Evolutionary conservation across 2,797 vertebrate genomes (phyloP).

Genomic region (Melanitta fusca): DNA sequence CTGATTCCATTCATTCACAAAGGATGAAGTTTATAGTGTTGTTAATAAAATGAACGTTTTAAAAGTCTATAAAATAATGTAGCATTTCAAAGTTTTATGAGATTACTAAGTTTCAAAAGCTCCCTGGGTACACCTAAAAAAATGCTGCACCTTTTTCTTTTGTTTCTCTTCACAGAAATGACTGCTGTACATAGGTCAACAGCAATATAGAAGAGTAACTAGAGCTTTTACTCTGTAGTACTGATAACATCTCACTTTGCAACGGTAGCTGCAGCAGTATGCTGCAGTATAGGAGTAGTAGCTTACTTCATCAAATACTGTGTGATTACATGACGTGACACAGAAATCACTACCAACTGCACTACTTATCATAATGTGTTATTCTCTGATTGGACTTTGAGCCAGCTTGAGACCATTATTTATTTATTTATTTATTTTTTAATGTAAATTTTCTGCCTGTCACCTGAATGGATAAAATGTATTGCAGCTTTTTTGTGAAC

Average conservation of each 20-base stretch:
- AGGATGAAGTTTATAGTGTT: constrained; percentile 39
- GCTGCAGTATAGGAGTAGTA: neutral
- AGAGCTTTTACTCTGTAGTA: constrained; percentile 6
- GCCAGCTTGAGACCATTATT: neutral
- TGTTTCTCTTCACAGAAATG: constrained; percentile 44
- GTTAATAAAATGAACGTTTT: constrained; percentile 58
- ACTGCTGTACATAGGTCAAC: neutral
- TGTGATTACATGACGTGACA: neutral
- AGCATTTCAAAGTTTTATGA: constrained; percentile 65
- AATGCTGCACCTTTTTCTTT: constrained; percentile 36
- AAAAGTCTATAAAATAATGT: constrained; percentile 55
- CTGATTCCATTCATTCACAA: constrained; percentile 57
- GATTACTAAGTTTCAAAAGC: constrained; percentile 63
- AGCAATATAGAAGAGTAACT: constrained; percentile 16
- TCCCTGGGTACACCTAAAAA: constrained; percentile 39
- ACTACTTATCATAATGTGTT: neutral
- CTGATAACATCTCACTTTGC: constrained; percentile 3
- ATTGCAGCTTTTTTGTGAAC: neutral
- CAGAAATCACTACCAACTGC: neutral
- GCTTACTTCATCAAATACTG: neutral
- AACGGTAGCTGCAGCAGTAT: neutral
- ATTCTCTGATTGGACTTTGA: neutral
- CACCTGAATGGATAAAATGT: neutral
- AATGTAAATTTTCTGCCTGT: neutral
- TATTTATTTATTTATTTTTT: neutral